Evolutionary conservation across 2,113 vertebrate species (phyloP), one percentile per base, ranked within the genome.

Genomic region (Syngnathus typhle): DNA sequence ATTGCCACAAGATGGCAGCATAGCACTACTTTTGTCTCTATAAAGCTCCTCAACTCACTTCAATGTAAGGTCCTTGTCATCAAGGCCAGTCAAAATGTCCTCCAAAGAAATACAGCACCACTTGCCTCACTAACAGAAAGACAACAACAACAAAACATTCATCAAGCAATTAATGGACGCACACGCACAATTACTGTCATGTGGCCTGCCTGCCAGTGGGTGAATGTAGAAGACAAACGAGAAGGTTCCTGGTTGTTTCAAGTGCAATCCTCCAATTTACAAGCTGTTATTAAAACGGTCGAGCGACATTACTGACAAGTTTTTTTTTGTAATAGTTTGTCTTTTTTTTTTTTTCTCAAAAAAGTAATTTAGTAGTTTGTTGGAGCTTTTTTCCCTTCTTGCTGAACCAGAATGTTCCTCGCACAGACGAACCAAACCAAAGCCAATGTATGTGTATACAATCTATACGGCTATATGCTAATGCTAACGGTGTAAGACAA

Each of bases 391-490:
- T 36, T 23, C 21, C 7, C 5, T 51, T 32, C 5, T 60, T 10
- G 37, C 10, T 43, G 36, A 44, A 61, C 19, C 39, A 59, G 60
- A 62, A 43, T 44, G 60, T 62, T 43, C 39, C 12, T 56, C 27
- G 81, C 83, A 80, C 84, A 79, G 64, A 82, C 72, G 72, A 85
- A 88, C 89, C 89, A 91, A 91, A 91, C 84, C 83, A 11, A 77
- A 70, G 78, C 77, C 32, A 21, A 52, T 51, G 16, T 65, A 51
- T 37, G 46, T 64, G 46, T 64, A 64, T 51, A 51, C 11, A 65
- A 71, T 44, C 73, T 64, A 72, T 55, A 39, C 16, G 72, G 63
- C 69, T 64, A n/a, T 64, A n/a, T 68, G 52, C 41, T 62, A 44
- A 58, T 18, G 55, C 32, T 58, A 58, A 58, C 55, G 55, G 39